Percentiles rank a stretch among this genome's conserved stretches.
Conservation (phyloP, 2,888 invertebrate species). For the Cremastinae sp. region DNA sequence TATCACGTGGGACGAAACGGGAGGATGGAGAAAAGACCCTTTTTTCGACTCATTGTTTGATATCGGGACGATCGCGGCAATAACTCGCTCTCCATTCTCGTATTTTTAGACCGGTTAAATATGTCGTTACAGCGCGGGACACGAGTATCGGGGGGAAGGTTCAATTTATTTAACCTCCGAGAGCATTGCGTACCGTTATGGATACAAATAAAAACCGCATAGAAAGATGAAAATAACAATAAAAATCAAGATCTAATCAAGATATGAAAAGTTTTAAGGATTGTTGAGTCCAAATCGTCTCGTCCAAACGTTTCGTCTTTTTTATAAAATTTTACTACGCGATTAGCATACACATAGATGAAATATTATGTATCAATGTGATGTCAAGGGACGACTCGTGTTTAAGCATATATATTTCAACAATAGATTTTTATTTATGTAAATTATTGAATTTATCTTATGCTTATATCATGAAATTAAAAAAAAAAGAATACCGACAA, state of each 20-base stretch:
- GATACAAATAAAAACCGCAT: slow-evolving; percentile 16
- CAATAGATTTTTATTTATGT: too few species aligned
- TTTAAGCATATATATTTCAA: too few species aligned
- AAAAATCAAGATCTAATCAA: neutral
- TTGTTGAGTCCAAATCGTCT: neutral
- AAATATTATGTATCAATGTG: too few species aligned
- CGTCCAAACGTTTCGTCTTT: too few species aligned
- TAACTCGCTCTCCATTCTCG: neutral
- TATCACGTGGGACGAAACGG: slow-evolving; percentile 35
- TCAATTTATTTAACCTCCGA: slow-evolving; percentile 64
- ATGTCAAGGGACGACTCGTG: too few species aligned
- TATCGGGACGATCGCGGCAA: neutral
- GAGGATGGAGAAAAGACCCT: slow-evolving; percentile 8
- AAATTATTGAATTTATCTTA: too few species aligned
- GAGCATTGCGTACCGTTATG: slow-evolving; percentile 44
- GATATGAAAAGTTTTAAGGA: neutral
- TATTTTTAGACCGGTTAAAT: slow-evolving; percentile 5
- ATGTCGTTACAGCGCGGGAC: slow-evolving; percentile 45
- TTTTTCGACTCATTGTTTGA: slow-evolving; percentile 12
- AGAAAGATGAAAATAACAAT: neutral
- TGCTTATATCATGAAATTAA: too few species aligned
- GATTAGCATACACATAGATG: too few species aligned
- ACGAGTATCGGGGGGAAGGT: slow-evolving; percentile 27
- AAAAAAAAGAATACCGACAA: too few species aligned
- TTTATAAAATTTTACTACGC: neutral